A percentile compares a stretch with the other conserved stretches of the same genome.
Evolutionary conservation across 2,797 vertebrate genomes (phyloP).

Genomic region (Oceanodroma leucorhoa): DNA sequence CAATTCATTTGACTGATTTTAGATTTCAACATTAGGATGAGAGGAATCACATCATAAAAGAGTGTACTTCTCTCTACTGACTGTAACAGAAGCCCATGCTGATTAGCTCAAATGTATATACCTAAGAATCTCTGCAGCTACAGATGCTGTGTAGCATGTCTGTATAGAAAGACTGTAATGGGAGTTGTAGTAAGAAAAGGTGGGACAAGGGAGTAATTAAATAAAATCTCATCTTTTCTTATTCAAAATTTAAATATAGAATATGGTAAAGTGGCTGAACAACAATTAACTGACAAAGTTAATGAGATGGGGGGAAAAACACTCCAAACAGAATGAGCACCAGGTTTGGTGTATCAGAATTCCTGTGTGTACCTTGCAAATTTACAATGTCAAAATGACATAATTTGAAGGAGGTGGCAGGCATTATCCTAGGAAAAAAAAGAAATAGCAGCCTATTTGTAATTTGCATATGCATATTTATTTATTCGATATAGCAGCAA

Average conservation of each 20-base stretch:
- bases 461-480: constrained; percentile 62
- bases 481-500: constrained; percentile 45
- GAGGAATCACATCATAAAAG: background rate
- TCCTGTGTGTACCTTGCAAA: constrained; percentile 29
- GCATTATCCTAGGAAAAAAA: background rate
- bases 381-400: constrained; percentile 54
- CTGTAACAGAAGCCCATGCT: background rate
- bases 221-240: constrained; percentile 36
- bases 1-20: background rate
- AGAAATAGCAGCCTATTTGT: background rate
- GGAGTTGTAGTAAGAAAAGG: constrained; percentile 12
- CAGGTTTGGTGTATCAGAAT: background rate
- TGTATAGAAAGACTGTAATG: background rate
- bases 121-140: background rate
- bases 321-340: background rate
- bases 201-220: constrained; percentile 32
- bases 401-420: constrained; percentile 7
- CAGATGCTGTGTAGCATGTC: background rate
- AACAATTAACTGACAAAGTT: constrained; percentile 49
- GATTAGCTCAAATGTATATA: background rate
- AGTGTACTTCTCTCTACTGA: background rate
- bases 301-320: constrained; percentile 15
- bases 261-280: constrained; percentile 5
- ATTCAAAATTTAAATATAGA: constrained; percentile 42
- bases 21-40: background rate